Evolutionary conservation across 1,140 invertebrate species (phyloP), one percentile per base, ranked within the genome.

Genomic region (Meloidogyne chitwoodi): DNA sequence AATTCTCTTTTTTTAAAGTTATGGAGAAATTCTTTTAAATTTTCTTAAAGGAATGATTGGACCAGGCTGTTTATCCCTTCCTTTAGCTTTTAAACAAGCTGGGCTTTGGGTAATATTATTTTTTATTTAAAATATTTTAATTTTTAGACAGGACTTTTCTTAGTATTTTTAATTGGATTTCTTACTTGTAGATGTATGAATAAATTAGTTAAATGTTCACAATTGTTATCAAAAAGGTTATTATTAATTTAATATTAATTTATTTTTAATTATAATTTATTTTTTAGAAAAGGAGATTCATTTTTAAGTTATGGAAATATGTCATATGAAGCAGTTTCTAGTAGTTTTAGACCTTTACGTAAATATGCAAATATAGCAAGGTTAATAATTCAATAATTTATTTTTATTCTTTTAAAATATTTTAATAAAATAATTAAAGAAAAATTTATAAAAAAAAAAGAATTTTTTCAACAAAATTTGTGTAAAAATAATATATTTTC

Each of bases 71-170:
- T 73, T 85, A 27, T 78, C 80, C 1, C 75, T 85, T 19, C 83
- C 83, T 10, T 48, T 85, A 5, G 84, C 83, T 10, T 85, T 85
- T 64, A 81, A 85, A 76, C 83, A 85, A 76, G 83, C 83, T 11
- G 83, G 83, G 14, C 68, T 86, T 27, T 79, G 79, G 82, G 79
- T 27, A 63, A 22, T 31, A 14, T 26, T 34, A 14, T 19, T 31
- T 41, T 29, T 10, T 29, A 16, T 61, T 61, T 16, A 44, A 63
- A 69, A 12, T 5, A 14, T 27, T 44, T 22, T 27, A 26, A 41
- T n/a, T 29, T 77, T 68, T 34, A 80, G 79, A 79, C 80, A 41
- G 83, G 76, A 1, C 75, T 84, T 27, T 14, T 66, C 14, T 68
- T 85, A 14, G 79, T 85, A 4, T 61, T 85, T 61, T n/a, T 83